Evolutionary conservation across 1,140 invertebrate genomes (phyloP).

Genomic region (Ips nitidus): DNA sequence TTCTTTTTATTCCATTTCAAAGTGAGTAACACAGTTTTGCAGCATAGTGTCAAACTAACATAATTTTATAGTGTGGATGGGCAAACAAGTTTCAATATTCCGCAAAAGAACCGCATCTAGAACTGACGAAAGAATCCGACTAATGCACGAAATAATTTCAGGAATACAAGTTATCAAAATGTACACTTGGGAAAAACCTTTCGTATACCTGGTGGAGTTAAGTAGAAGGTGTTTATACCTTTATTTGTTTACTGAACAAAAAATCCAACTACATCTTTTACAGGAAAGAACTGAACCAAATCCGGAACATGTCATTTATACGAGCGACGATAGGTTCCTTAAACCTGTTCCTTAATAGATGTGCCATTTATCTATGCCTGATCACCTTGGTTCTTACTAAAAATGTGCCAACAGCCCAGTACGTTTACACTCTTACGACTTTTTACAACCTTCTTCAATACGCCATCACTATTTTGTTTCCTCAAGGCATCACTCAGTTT

Average conservation of each 20-base stretch:
- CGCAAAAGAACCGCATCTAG: conserved; percentile 57
- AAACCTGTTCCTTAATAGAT: conserved; percentile 69
- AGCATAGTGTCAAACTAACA: background rate
- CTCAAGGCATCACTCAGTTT: conserved; percentile 61
- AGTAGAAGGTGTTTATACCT: conserved; percentile 47
- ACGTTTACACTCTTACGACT: conserved; percentile 71
- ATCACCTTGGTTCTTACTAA: conserved; percentile 72
- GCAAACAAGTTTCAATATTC: conserved; percentile 59
- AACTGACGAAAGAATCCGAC: conserved; percentile 69
- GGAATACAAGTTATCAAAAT: conserved; percentile 82
- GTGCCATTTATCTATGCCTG: conserved; percentile 76
- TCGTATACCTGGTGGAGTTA: conserved; percentile 39
- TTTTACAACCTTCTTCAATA: conserved; percentile 71
- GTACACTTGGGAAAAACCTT: conserved; percentile 83
- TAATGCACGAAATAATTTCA: conserved; percentile 78
- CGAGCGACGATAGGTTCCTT: conserved; percentile 71
- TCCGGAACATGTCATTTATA: conserved; percentile 55
- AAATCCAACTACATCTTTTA: conserved; percentile 25
- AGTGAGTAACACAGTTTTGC: conserved; percentile 52
- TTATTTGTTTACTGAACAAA: conserved; percentile 43
- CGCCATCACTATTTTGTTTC: conserved; percentile 73
- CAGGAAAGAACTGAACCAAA: conserved; percentile 45
- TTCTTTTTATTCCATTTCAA: conserved; percentile 84
- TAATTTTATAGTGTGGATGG: conserved; percentile 33
- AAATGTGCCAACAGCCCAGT: conserved; percentile 67